Conservation (phyloP, 2,797 vertebrate genomes). For the Scleropages formosus region DNA sequence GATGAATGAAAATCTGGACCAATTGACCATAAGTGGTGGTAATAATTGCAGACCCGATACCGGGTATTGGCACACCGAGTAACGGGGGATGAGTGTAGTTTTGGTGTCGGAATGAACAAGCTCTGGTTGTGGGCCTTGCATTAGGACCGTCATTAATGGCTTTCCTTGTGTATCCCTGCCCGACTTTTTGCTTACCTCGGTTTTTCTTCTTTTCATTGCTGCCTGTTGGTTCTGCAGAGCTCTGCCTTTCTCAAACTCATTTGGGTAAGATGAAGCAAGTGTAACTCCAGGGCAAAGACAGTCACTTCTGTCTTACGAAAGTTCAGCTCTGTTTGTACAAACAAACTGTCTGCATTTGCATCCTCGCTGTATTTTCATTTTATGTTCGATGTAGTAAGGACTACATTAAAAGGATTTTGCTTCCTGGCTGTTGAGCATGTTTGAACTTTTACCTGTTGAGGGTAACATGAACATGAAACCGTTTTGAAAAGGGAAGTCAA, state of each 20-base stretch:
- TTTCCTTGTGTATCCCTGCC: not conserved
- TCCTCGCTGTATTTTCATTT: not conserved
- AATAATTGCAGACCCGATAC: too few species aligned
- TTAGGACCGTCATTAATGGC: not conserved
- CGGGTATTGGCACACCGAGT: too few species aligned
- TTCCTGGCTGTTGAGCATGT: not conserved
- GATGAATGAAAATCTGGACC: too few species aligned
- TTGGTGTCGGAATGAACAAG: too few species aligned
- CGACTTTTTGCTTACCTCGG: constrained; percentile 48
- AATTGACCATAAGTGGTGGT: too few species aligned
- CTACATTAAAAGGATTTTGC: not conserved
- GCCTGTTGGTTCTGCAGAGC: constrained; percentile 77
- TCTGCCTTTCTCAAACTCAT: constrained; percentile 92
- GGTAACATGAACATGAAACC: not conserved
- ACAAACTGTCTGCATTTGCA: not conserved
- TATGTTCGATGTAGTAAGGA: not conserved
- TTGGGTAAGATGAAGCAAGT: constrained; percentile 83
- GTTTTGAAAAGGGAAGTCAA: not conserved
- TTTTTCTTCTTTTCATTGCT: constrained; percentile 65
- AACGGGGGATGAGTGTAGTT: too few species aligned
- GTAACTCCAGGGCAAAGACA: not conserved
- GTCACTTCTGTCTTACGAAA: not conserved
- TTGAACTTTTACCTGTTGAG: not conserved
- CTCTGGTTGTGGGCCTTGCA: too few species aligned
- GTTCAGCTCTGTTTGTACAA: not conserved